Conservation (phyloP, 2,888 invertebrate species). For the Ctena decussata region DNA sequence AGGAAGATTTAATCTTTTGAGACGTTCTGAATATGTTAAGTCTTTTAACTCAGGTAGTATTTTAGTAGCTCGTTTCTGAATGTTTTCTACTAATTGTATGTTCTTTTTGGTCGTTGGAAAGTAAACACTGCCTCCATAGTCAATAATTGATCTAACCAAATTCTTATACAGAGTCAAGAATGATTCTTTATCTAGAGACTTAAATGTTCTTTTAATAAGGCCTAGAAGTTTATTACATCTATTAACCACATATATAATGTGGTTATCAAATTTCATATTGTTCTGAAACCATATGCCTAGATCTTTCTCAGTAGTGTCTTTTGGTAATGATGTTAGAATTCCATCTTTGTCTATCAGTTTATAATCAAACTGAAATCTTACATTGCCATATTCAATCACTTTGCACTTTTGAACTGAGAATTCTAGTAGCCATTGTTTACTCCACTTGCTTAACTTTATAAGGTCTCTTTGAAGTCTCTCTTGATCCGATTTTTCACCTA, state of each 20-base stretch:
- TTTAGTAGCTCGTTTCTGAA: constrained; percentile 22
- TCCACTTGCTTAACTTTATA: constrained; percentile 3
- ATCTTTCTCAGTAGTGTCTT: constrained; percentile 6
- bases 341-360: constrained; percentile 7
- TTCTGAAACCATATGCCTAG: constrained; percentile 18
- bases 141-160: neutral
- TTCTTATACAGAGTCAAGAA: constrained; percentile 4
- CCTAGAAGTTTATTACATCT: too few species aligned
- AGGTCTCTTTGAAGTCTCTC: neutral
- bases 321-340: neutral
- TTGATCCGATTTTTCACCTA: neutral
- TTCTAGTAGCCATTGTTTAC: constrained; percentile 1
- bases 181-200: neutral
- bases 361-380: neutral
- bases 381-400: constrained; percentile 15
- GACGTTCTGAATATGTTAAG: constrained; percentile 13
- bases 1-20: constrained; percentile 27
- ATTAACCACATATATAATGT: neutral
- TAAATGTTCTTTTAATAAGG: constrained; percentile 17
- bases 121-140: constrained; percentile 9
- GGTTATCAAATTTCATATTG: neutral
- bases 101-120: constrained; percentile 18
- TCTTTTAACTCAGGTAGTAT: constrained; percentile 23
- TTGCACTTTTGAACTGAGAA: constrained; percentile 10
- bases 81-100: constrained; percentile 21